These are phyloP conservation scores for Pogonocherus hispidulus DNA, from an alignment of 2,888 invertebrate species.

Conservation along the genomic window DNA sequence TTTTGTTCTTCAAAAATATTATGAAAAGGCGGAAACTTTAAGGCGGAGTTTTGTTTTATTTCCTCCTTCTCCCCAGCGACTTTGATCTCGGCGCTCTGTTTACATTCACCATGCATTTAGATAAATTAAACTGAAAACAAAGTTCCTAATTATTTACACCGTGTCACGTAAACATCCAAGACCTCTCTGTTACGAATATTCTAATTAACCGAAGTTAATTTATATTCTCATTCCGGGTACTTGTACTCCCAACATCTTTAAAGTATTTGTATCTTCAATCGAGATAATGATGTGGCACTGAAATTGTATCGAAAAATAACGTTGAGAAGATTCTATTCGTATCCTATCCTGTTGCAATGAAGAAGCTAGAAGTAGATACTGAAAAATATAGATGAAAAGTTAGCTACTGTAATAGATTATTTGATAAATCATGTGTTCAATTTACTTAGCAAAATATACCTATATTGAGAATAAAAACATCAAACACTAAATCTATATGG, in stretches of 20 bases:
- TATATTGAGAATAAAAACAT: too few relatives aligned
- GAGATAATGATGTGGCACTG: slow-evolving; percentile 7
- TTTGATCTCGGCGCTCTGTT: slow-evolving; percentile 38
- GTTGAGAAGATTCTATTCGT: too few relatives aligned
- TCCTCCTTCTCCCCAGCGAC: slow-evolving; percentile 18
- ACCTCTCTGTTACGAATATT: slow-evolving; percentile 12
- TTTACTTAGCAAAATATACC: too few relatives aligned
- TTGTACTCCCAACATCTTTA: not conserved
- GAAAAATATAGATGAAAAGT: too few relatives aligned
- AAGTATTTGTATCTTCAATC: slow-evolving; percentile 26
- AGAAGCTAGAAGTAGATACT: too few relatives aligned
- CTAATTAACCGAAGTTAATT: slow-evolving; percentile 23
- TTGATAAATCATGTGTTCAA: too few relatives aligned
- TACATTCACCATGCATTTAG: slow-evolving; percentile 36
- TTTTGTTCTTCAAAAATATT: slow-evolving; percentile 21
- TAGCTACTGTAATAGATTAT: too few relatives aligned
- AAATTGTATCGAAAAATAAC: not conserved
- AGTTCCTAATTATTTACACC: slow-evolving; percentile 22
- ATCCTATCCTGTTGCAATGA: too few relatives aligned
- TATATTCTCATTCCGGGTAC: slow-evolving; percentile 6
- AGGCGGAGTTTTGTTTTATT: slow-evolving; percentile 33
- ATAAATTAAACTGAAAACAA: slow-evolving; percentile 34
- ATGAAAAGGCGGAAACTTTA: slow-evolving; percentile 19
- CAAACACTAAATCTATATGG: too few relatives aligned
- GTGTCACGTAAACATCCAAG: slow-evolving; percentile 13